phyloP scores from a whole-genome alignment of 2,888 invertebrate genomes.

The Patella depressa region DNA sequence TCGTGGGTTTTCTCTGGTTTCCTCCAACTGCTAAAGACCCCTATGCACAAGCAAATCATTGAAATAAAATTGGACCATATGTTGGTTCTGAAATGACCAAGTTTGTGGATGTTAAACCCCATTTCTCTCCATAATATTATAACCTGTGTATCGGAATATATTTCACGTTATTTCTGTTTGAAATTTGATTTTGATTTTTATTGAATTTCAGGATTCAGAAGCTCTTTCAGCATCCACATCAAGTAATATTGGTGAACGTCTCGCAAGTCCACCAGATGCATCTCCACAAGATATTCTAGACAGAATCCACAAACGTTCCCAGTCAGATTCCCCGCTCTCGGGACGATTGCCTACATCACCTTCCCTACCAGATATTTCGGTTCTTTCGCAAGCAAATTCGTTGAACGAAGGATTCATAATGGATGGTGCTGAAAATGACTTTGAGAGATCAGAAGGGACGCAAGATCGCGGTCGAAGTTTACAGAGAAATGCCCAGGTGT shows the following conservation, averaged over 20 bases:
- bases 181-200: no score
- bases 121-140: no score
- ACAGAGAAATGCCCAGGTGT: conserved; percentile 16
- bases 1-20: no score
- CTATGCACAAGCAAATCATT: no score
- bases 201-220: conserved; percentile 3
- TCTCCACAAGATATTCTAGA: conserved; percentile 19
- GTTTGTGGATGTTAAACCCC: no score
- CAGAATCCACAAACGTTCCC: conserved; percentile 12
- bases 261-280: conserved; percentile 43
- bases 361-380: conserved; percentile 20
- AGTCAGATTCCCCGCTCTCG: conserved; percentile 18
- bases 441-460: conserved; percentile 10
- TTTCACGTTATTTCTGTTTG: background rate
- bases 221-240: background rate
- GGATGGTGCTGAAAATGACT: conserved; percentile 12
- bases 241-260: conserved; percentile 45
- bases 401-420: conserved; percentile 57
- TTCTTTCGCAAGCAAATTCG: conserved; percentile 31
- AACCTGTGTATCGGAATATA: background rate
- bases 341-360: conserved; percentile 22
- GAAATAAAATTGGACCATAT: no score
- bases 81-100: no score
- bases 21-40: no score
- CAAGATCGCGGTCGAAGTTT: background rate